Evolutionary conservation across 2,113 vertebrate genomes (phyloP).

Genomic region (Pithys albifrons): DNA sequence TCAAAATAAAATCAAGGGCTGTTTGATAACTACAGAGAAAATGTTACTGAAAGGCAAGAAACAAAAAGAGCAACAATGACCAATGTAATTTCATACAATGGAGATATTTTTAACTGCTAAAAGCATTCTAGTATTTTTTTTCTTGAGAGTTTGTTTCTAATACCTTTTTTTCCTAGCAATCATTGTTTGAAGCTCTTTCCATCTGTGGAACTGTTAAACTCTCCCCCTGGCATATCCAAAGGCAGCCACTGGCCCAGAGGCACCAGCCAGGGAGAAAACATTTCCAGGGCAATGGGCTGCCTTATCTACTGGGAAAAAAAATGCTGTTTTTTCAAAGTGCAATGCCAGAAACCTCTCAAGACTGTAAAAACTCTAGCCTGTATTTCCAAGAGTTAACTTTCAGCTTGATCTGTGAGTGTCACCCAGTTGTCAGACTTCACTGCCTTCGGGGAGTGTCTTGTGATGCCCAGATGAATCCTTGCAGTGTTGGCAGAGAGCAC

Average conservation of each 20-base stretch:
- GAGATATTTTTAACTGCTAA: neutral
- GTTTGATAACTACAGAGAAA: neutral
- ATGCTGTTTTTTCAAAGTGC: neutral
- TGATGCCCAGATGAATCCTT: neutral
- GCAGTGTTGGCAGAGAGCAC: neutral
- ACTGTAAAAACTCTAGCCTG: neutral
- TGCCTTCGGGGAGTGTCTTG: neutral
- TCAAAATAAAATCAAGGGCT: neutral
- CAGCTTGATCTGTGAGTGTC: neutral
- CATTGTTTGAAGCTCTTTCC: neutral
- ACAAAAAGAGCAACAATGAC: accelerated
- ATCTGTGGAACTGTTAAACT: neutral
- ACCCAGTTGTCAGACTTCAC: neutral
- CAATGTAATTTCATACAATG: neutral
- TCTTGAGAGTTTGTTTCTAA: neutral
- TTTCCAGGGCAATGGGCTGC: accelerated
- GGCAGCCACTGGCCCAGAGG: neutral
- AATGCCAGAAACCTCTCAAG: neutral
- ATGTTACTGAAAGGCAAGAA: neutral
- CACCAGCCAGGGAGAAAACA: neutral
- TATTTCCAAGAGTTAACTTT: neutral
- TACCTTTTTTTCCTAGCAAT: neutral
- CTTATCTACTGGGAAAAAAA: neutral
- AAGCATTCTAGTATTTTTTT: neutral
- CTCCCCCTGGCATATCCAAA: neutral